phyloP scores from a whole-genome alignment of 2,797 vertebrate species.

The Bradypodion pumilum region DNA sequence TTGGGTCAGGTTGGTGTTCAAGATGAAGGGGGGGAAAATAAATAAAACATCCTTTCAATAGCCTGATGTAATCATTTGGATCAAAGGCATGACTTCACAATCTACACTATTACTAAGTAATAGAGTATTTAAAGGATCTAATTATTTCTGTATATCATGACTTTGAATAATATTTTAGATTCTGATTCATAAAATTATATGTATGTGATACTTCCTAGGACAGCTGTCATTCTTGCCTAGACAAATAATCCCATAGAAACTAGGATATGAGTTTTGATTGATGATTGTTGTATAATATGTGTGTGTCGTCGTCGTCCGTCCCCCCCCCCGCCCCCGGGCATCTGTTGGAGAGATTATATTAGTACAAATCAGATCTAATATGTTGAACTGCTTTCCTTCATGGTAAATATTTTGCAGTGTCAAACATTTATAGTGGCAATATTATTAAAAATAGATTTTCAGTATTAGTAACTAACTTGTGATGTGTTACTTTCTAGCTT shows the following conservation, averaged over 20 bases:
- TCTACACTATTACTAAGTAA: neutral
- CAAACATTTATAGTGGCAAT: neutral
- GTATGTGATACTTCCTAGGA: neutral
- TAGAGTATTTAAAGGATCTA: neutral
- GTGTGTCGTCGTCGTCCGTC: too few species aligned
- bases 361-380: neutral
- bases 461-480: neutral
- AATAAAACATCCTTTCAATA: neutral
- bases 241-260: neutral
- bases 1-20: neutral
- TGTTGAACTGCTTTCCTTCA: constrained; percentile 6
- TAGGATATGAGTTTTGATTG: neutral
- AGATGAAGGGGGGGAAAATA: neutral
- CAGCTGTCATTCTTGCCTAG: constrained; percentile 20
- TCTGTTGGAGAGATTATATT: neutral
- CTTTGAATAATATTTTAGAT: constrained; percentile 9
- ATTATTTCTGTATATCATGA: fast-evolving
- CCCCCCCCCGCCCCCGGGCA: too few species aligned
- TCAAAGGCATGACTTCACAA: neutral
- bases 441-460: neutral
- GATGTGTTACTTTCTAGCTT: constrained; percentile 7
- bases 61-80: neutral
- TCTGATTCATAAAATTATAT: neutral
- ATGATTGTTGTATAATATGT: constrained; percentile 14
- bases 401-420: neutral